Evolutionary conservation across 2,113 vertebrate species (phyloP).

Genomic region (Tor tambroides): DNA sequence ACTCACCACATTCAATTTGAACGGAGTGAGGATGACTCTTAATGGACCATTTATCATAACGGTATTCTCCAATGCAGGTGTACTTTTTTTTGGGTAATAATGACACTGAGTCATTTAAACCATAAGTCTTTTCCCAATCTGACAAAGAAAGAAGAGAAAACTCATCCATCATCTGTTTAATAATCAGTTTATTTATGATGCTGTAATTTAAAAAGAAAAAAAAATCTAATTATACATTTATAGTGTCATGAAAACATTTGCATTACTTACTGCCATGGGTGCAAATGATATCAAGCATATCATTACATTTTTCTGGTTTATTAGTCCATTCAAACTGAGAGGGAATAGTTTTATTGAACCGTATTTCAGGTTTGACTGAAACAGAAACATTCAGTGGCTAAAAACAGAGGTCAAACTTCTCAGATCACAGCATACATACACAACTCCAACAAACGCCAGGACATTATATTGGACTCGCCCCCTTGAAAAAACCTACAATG

Average conservation of each 20-base stretch:
- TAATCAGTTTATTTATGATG: not conserved
- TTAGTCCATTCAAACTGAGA: not conserved
- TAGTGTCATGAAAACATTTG: not conserved
- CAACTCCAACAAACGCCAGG: not conserved
- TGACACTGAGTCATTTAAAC: no score
- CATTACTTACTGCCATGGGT: conserved; percentile 60
- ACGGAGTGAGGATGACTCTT: not conserved
- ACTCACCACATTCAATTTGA: no score
- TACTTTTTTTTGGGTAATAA: not conserved
- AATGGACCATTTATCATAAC: rapidly evolving
- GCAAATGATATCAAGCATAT: not conserved
- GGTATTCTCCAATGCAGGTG: not conserved
- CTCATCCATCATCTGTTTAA: not conserved
- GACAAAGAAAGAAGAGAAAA: not conserved
- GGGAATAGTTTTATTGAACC: conserved; percentile 1
- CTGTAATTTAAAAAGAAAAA: no score
- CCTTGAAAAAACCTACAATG: no score
- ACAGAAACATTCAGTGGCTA: conserved; percentile 16
- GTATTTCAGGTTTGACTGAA: conserved; percentile 21
- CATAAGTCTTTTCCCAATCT: not conserved
- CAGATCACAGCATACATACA: not conserved
- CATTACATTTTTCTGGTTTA: conserved; percentile 19
- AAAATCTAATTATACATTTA: no score
- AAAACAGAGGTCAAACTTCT: not conserved
- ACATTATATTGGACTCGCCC: no score